These are phyloP conservation scores for Pseudanteris insignis DNA, from an alignment of 2,888 invertebrate genomes.

Conservation along the genomic window DNA sequence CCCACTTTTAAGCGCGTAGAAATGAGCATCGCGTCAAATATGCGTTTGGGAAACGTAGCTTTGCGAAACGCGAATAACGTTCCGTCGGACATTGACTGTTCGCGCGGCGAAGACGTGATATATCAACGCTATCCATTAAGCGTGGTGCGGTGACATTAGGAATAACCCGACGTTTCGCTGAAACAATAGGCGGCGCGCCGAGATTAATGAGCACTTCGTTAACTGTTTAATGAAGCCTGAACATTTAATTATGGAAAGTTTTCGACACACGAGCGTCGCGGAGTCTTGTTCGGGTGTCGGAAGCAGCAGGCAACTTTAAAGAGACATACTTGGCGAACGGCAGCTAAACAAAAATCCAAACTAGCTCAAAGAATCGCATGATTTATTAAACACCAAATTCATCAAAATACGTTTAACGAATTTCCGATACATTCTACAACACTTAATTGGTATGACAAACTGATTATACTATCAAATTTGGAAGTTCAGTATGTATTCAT, in stretches of 20 bases:
- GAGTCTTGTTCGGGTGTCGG: slow-evolving; percentile 42
- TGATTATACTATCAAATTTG: too few species aligned
- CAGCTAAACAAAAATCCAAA: slow-evolving; percentile 29
- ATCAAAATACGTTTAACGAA: too few species aligned
- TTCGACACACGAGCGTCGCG: slow-evolving; percentile 36
- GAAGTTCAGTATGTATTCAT: too few species aligned
- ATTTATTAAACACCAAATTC: neutral
- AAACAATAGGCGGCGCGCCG: slow-evolving; percentile 40
- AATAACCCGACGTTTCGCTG: slow-evolving; percentile 38
- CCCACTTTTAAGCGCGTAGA: too few species aligned
- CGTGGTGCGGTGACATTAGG: slow-evolving; percentile 41
- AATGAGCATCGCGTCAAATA: too few species aligned
- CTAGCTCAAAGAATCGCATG: neutral
- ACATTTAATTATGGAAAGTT: slow-evolving; percentile 46
- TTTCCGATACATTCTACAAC: too few species aligned
- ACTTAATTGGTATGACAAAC: too few species aligned
- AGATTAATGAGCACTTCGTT: slow-evolving; percentile 46
- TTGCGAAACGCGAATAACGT: slow-evolving; percentile 4
- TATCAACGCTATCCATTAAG: slow-evolving; percentile 35
- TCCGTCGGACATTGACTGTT: slow-evolving; percentile 28
- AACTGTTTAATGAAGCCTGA: slow-evolving; percentile 45
- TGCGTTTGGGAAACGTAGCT: too few species aligned
- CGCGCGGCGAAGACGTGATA: slow-evolving; percentile 18
- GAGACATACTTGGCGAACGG: slow-evolving; percentile 36
- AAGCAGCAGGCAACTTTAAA: slow-evolving; percentile 40